A percentile compares a stretch with the other conserved stretches of the same genome.
Conservation (phyloP, 2,113 vertebrate genomes). For the Cinclus cinclus region DNA sequence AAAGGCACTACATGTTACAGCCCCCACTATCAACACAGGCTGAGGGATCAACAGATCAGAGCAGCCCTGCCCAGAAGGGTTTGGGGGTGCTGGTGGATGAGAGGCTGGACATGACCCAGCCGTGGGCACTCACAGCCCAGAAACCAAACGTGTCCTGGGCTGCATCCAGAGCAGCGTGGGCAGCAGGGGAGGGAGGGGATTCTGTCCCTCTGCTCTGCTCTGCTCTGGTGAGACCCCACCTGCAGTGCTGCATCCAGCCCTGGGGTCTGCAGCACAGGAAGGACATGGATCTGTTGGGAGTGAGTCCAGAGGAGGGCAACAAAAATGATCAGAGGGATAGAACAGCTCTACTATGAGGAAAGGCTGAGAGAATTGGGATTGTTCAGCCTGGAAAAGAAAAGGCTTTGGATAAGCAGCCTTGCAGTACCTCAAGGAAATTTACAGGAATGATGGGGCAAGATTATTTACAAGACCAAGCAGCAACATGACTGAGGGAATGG, state of each 20-base stretch:
- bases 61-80: fast-evolving
- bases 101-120: background rate
- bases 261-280: background rate
- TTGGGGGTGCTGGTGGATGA: fast-evolving
- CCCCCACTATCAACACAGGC: background rate
- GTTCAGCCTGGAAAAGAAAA: background rate
- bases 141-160: fast-evolving
- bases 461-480: background rate
- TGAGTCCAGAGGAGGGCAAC: fast-evolving
- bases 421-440: background rate
- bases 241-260: fast-evolving
- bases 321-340: background rate
- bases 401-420: background rate
- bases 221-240: background rate
- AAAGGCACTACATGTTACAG: background rate
- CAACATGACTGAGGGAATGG: fast-evolving
- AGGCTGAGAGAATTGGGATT: background rate
- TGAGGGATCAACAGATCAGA: background rate
- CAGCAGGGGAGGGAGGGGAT: background rate
- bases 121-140: background rate
- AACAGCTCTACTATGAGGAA: background rate
- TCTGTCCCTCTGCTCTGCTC: background rate
- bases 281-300: fast-evolving
- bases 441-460: background rate
- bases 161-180: fast-evolving